Evolutionary conservation across 2,797 vertebrate genomes (phyloP).

Genomic region (Lithobates sylvaticus): DNA sequence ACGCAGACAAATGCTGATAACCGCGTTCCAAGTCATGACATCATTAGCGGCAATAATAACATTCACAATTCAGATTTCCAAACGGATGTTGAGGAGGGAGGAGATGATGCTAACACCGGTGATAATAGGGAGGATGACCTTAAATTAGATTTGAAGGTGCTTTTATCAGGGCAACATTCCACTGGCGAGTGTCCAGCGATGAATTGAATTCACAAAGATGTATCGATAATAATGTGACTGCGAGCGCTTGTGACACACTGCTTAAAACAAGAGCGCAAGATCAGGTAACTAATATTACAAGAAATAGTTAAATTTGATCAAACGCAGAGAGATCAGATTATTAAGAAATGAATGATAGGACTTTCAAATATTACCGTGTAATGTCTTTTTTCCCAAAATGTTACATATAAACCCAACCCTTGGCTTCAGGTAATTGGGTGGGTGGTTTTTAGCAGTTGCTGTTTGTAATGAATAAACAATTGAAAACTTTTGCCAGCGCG

Average conservation of each 20-base stretch:
- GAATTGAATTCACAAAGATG: conserved; percentile 2
- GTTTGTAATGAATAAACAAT: too few species aligned
- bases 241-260: not conserved
- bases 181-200: conserved; percentile 36
- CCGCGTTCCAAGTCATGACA: conserved; percentile 38
- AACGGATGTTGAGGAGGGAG: conserved; percentile 27
- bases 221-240: not conserved
- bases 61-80: conserved; percentile 9
- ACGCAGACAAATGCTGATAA: conserved; percentile 33
- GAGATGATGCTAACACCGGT: conserved; percentile 31
- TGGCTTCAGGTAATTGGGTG: too few species aligned
- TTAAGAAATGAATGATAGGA: too few species aligned
- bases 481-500: too few species aligned
- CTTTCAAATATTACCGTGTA: too few species aligned
- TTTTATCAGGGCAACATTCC: conserved; percentile 27
- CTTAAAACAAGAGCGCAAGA: not conserved
- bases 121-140: conserved; percentile 58
- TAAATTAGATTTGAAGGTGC: conserved; percentile 55
- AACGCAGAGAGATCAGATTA: too few species aligned
- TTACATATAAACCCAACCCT: too few species aligned
- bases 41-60: conserved; percentile 50
- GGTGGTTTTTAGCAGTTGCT: too few species aligned
- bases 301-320: too few species aligned
- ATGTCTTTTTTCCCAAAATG: too few species aligned
- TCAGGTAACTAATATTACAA: not conserved